Base-by-base conservation (phyloP, 2,113 vertebrate species). In the Neolamprologus kungweensis region DNA sequence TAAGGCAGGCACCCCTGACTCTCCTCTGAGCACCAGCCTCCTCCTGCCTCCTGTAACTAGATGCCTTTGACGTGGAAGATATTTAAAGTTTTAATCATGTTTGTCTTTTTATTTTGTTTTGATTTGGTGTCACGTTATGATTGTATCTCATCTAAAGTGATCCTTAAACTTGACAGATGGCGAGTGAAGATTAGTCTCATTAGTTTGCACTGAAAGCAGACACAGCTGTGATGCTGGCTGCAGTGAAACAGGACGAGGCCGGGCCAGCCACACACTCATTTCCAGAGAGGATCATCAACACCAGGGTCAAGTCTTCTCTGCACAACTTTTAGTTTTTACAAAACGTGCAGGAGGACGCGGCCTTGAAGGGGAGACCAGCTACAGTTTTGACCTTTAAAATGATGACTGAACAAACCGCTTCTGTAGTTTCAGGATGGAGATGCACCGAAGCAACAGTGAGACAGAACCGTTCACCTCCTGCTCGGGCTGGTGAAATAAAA, bases 331-430 rank as follows among this genome's bases (percentile, higher is more conserved):
- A 21, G 3, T 21, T 37, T 40, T 40, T 11, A 40, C 33, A 21
- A 68, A 58, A 58, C 7, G 1, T 33, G 60, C 60, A 12, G 63
- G 19, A 40, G 11, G 63, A 40, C 7, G 0, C 3, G 12, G 16
- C 10, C 33, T 21, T 21, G 19, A 65, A 35, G 33, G 31, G 60
- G 31, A 65, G 60, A 65, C 33, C 31, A n/a, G 33, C 33, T 65
- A 37, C 17, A 19, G 31, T 65, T 35, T 2, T 33, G 60, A 65
- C 17, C 31, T n/a, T 35, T 35, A 35, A n/a, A 2, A n/a, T 11
- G 0, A 33, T 35, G 6, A n/a, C 17, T 63, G 31, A 63, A 19
- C 9, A 3, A 63, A 63, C 1, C 0, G 5, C 16, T 19, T 63
- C 28, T 63, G 58, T 19, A 10, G 28, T 33, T 60, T 33, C 0